Evolutionary conservation across 2,113 vertebrate genomes (phyloP), one percentile per base, ranked within the genome.

Genomic region (Cochlearius cochlearius): DNA sequence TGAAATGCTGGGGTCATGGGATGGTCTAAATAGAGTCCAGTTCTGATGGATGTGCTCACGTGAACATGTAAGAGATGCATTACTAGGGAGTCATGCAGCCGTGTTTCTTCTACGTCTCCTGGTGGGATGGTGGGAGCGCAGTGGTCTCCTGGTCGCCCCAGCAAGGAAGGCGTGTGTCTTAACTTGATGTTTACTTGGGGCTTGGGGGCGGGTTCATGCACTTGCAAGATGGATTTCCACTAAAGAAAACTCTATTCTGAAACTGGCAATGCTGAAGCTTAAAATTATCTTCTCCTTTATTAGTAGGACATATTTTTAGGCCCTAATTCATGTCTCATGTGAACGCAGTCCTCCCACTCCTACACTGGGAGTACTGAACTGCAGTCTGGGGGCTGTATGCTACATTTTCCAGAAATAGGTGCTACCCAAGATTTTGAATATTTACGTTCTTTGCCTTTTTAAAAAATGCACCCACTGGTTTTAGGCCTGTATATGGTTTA

Each of bases 271-370:
- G 77, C 63, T 91, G 41, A 39, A 93, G 64, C 52, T 85, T 89
- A 92, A 95, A 95, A 94, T 95, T 76, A 68, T 45, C 27, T 72
- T 86, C 34, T 78, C 21, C 34, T 75, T 94, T 92, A 91, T 95
- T 96, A 92, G 84, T 91, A 92, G 77, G 63, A 59, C 32, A 1
- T 95, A 95, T 95, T 94, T 94, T 96, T 97, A 95, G 89, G 77
- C 17, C 36, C 62, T 95, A 95, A 95, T 94, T 96, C 86, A 89
- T 56, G 68, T 92, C 83, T 96, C 49, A 43, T 94, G 45, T 90
- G 77, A 92, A 75, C 0, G 2, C 84, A 90, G 41, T 88, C 77
- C 84, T 93, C 96, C 90, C 84, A 95, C 89, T 73, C 74, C 74
- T 79, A 73, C 1, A 0, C 1, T 90, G 77, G n/a, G 91, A 91